Percentiles rank a stretch among this genome's conserved stretches.
These are phyloP conservation scores for Phasianus colchicus DNA, from an alignment of 2,113 vertebrate genomes.

Conservation along the genomic window DNA sequence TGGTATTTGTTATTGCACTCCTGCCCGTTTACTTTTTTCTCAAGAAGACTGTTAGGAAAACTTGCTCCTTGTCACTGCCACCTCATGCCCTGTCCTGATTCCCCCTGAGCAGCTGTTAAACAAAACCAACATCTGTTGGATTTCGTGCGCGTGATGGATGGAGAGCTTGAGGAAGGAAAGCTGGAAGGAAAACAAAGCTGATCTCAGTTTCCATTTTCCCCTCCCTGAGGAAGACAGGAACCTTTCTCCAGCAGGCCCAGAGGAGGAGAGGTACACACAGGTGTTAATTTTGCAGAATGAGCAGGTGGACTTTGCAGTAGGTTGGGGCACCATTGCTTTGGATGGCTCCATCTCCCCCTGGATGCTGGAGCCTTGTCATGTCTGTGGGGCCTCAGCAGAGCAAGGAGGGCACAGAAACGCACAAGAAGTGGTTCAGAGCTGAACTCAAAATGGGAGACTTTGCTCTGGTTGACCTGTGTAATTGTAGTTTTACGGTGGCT, in stretches of 20 bases:
- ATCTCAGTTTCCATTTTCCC: not conserved
- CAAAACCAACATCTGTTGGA: rapidly evolving
- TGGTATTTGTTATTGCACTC: not conserved
- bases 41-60: not conserved
- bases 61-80: not conserved
- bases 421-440: not conserved
- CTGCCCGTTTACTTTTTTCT: not conserved
- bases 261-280: not conserved
- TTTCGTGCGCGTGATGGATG: not conserved
- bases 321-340: rapidly evolving
- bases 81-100: rapidly evolving
- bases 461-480: not conserved
- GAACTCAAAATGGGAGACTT: not conserved
- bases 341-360: conserved; percentile 46
- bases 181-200: not conserved
- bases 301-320: not conserved
- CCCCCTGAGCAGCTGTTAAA: not conserved
- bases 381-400: not conserved
- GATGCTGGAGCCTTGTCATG: not conserved
- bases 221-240: not conserved
- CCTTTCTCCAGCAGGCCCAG: rapidly evolving
- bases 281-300: not conserved
- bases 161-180: not conserved
- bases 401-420: not conserved
- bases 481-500: not conserved